Conservation (phyloP, 2,113 vertebrate genomes). For the Paradoxurus hermaphroditus region DNA sequence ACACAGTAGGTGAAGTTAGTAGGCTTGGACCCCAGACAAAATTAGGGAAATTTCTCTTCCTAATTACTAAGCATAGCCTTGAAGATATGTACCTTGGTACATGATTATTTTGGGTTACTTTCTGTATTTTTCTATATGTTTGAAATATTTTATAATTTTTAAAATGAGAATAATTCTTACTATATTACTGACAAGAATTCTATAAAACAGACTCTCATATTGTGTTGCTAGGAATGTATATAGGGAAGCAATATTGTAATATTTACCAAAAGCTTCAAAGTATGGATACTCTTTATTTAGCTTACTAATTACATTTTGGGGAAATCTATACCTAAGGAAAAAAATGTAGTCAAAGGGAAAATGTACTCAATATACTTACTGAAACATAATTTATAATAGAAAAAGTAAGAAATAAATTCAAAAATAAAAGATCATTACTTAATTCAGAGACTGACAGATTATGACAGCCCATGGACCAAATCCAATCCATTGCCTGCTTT, state of each 20-base stretch:
- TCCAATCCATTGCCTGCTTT: not conserved
- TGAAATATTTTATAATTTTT: not conserved
- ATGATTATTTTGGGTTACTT: not conserved
- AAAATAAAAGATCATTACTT: not conserved
- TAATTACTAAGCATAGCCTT: not conserved
- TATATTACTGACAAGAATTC: not conserved
- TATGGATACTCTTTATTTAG: not conserved
- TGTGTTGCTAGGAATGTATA: not conserved
- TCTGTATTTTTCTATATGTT: not conserved
- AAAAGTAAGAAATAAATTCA: not conserved
- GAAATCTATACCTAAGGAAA: not conserved
- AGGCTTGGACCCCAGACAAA: not conserved
- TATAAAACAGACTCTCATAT: not conserved
- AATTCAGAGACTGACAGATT: not conserved
- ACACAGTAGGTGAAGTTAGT: not conserved
- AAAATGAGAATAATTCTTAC: not conserved
- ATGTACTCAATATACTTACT: not conserved
- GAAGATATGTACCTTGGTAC: not conserved
- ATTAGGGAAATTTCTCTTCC: not conserved
- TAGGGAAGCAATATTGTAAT: not conserved
- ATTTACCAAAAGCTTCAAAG: not conserved
- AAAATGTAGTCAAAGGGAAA: not conserved
- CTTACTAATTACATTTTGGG: not conserved
- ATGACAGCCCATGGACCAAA: not conserved
- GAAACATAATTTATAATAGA: not conserved